phyloP scores from a whole-genome alignment of 2,113 vertebrate species.

The Myxocyprinus asiaticus region DNA sequence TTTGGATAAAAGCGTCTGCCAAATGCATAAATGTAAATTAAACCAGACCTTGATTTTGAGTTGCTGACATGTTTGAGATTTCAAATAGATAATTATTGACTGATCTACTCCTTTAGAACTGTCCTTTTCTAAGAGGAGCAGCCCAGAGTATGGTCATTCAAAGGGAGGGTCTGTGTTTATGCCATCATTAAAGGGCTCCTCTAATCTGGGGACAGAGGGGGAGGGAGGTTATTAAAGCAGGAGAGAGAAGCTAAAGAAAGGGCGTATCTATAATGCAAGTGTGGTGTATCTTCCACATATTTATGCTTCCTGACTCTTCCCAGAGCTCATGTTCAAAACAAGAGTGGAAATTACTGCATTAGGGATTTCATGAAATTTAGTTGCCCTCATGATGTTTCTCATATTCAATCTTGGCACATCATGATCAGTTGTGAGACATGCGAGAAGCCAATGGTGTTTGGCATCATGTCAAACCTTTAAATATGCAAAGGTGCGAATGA shows the following conservation, averaged over 20 bases:
- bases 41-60: too few relatives aligned
- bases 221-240: constrained; percentile 59
- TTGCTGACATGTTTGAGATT: constrained; percentile 60
- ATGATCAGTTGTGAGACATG: too few relatives aligned
- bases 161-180: constrained; percentile 46
- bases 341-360: too few relatives aligned
- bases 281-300: constrained; percentile 49
- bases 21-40: too few relatives aligned
- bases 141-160: neutral
- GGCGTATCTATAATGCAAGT: constrained; percentile 64
- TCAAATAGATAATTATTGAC: constrained; percentile 65
- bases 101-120: constrained; percentile 49
- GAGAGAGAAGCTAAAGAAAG: constrained; percentile 54
- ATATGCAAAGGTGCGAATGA: too few relatives aligned
- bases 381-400: too few relatives aligned
- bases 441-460: too few relatives aligned
- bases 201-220: constrained; percentile 57
- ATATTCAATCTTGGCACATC: too few relatives aligned
- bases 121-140: neutral
- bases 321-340: too few relatives aligned
- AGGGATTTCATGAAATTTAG: too few relatives aligned
- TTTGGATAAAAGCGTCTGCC: too few relatives aligned
- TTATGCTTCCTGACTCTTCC: constrained; percentile 47
- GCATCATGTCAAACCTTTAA: too few relatives aligned
- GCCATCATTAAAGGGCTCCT: constrained; percentile 64